A percentile compares a stretch with the other conserved stretches of the same genome.
Evolutionary conservation across 2,113 vertebrate genomes (phyloP).

Genomic region (Ginglymostoma cirratum): DNA sequence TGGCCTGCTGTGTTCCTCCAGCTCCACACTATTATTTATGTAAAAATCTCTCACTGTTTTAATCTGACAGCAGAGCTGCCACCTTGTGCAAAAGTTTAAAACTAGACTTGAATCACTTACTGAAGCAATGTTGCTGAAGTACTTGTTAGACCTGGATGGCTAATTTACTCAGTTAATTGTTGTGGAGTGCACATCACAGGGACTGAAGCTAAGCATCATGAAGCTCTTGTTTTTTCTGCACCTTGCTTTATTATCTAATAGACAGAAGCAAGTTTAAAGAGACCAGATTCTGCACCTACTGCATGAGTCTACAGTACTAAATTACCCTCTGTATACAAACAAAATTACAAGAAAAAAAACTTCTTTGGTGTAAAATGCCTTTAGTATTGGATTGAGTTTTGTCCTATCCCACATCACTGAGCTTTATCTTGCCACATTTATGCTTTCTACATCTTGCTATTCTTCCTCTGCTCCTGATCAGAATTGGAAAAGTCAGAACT

Average conservation of each 20-base stretch:
- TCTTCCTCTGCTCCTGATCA: neutral
- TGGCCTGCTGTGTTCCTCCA: no score
- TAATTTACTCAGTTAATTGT: neutral
- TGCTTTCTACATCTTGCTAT: no score
- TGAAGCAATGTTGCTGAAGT: neutral
- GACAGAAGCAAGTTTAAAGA: neutral
- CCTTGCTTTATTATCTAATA: neutral
- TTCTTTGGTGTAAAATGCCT: neutral
- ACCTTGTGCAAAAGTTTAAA: neutral
- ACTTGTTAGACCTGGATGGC: neutral
- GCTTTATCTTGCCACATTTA: neutral
- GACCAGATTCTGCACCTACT: neutral
- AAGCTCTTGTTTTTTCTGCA: neutral
- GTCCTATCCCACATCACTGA: neutral
- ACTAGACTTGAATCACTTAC: neutral
- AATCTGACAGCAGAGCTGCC: neutral
- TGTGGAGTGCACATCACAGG: neutral
- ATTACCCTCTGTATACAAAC: neutral
- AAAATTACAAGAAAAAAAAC: neutral
- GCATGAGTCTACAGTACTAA: neutral
- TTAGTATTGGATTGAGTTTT: neutral
- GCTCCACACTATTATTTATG: no score
- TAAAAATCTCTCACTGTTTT: neutral
- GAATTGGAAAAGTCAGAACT: neutral
- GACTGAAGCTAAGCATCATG: neutral